These are phyloP conservation scores for Spisula solida DNA, from an alignment of 2,888 invertebrate species.

Conservation along the genomic window DNA sequence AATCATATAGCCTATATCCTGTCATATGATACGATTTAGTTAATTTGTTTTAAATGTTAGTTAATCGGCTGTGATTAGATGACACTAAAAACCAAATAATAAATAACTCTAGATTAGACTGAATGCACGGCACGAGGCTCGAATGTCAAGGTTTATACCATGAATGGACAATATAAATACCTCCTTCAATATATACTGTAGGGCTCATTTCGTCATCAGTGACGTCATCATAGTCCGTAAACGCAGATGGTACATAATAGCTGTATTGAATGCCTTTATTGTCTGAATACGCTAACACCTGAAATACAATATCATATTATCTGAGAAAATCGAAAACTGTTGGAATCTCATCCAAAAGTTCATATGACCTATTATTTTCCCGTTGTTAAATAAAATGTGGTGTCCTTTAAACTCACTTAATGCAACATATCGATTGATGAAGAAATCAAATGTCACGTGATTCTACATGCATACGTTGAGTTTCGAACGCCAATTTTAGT, in stretches of 20 bases:
- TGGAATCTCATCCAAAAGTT: no score
- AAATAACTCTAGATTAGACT: not conserved
- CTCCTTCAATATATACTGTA: constrained; percentile 57
- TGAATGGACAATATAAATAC: constrained; percentile 19
- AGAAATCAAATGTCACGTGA: no score
- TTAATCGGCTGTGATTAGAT: not conserved
- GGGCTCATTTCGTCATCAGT: constrained; percentile 16
- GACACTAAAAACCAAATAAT: not conserved
- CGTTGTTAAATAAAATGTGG: no score
- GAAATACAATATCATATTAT: constrained; percentile 38
- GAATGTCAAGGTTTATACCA: not conserved
- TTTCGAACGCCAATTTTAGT: no score
- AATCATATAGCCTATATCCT: no score
- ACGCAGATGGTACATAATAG: constrained; percentile 61
- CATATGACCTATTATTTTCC: no score
- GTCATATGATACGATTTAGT: no score
- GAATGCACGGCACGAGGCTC: not conserved
- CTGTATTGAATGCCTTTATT: constrained; percentile 76
- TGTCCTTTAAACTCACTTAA: no score
- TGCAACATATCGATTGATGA: no score
- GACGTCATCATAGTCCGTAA: not conserved
- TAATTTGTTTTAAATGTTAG: not conserved
- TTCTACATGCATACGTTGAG: no score
- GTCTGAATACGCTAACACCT: constrained; percentile 74
- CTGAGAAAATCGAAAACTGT: no score